A percentile compares a stretch with the other conserved stretches of the same genome.
These are phyloP conservation scores for Cyphomyrmex costatus DNA, from an alignment of 1,140 invertebrate species.

Conservation along the genomic window DNA sequence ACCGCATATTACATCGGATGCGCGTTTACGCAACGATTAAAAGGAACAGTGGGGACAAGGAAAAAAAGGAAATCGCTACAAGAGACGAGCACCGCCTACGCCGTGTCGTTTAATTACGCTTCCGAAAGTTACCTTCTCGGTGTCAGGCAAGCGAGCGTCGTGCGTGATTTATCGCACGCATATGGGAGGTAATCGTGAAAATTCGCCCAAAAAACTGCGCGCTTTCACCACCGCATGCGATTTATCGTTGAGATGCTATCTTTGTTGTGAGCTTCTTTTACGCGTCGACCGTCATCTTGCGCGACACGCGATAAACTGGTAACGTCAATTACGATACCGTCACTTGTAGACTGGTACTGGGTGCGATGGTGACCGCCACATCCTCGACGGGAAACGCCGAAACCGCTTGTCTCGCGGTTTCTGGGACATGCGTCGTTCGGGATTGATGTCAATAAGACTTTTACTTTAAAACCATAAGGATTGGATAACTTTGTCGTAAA, in stretches of 20 bases:
- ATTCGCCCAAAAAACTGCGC: conserved; percentile 59
- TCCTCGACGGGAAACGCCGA: conserved; percentile 61
- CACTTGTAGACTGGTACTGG: background rate
- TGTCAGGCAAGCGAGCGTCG: background rate
- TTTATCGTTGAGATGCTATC: conserved; percentile 58
- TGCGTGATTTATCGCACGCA: conserved; percentile 66
- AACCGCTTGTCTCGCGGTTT: conserved; percentile 53
- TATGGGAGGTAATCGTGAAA: conserved; percentile 57
- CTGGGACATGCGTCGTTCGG: conserved; percentile 19
- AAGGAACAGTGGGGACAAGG: background rate
- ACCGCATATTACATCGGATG: background rate
- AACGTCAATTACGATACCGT: conserved; percentile 54
- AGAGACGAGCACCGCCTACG: conserved; percentile 19
- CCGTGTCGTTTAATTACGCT: conserved; percentile 67
- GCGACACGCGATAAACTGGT: conserved; percentile 63
- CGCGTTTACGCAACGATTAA: background rate
- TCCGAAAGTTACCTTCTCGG: conserved; percentile 61
- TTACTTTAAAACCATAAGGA: background rate
- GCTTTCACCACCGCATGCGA: conserved; percentile 53
- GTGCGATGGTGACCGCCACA: conserved; percentile 25
- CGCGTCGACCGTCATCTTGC: conserved; percentile 53
- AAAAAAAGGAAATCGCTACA: conserved; percentile 2
- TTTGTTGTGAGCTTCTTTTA: conserved; percentile 61
- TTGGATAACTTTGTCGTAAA: background rate
- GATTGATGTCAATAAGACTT: conserved; percentile 31